Conservation (phyloP, 1,140 invertebrate species). For the Bradysia coprophila region DNA sequence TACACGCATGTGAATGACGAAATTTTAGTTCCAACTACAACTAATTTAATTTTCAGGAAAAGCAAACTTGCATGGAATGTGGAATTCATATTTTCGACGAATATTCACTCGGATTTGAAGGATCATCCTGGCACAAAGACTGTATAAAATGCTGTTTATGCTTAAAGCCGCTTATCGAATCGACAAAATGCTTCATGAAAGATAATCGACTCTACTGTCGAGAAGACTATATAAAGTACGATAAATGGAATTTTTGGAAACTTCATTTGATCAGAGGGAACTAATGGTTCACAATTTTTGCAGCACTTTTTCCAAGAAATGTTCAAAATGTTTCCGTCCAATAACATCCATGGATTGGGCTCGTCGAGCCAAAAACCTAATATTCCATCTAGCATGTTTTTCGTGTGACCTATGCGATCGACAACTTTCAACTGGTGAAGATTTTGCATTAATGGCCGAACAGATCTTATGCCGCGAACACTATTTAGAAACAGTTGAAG, state of each 20-base stretch:
- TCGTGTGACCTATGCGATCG: slow-evolving; percentile 93
- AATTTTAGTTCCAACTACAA: no score
- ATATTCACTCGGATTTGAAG: slow-evolving; percentile 54
- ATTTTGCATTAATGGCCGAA: slow-evolving; percentile 88
- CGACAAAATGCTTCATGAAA: slow-evolving; percentile 62
- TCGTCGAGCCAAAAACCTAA: slow-evolving; percentile 74
- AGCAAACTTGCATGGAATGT: slow-evolving; percentile 51
- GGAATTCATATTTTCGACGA: slow-evolving; percentile 56
- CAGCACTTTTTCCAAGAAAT: slow-evolving; percentile 28
- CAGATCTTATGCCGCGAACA: slow-evolving; percentile 89
- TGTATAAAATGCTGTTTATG: slow-evolving; percentile 69
- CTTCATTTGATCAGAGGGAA: no score
- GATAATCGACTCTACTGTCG: slow-evolving; percentile 67
- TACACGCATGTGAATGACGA: background rate
- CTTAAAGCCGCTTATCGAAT: slow-evolving; percentile 48
- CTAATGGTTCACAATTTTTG: background rate
- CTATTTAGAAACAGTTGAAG: slow-evolving; percentile 85
- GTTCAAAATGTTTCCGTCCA: slow-evolving; percentile 80
- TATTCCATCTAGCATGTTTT: slow-evolving; percentile 97
- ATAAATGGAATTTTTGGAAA: slow-evolving; percentile 9
- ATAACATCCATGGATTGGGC: slow-evolving; percentile 96
- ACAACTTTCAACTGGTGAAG: slow-evolving; percentile 91
- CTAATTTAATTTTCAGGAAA: no score
- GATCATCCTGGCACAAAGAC: slow-evolving; percentile 52
- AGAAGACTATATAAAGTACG: slow-evolving; percentile 65